These are phyloP conservation scores for Xenentodon cancila DNA, from an alignment of 2,797 vertebrate species.

Conservation along the genomic window DNA sequence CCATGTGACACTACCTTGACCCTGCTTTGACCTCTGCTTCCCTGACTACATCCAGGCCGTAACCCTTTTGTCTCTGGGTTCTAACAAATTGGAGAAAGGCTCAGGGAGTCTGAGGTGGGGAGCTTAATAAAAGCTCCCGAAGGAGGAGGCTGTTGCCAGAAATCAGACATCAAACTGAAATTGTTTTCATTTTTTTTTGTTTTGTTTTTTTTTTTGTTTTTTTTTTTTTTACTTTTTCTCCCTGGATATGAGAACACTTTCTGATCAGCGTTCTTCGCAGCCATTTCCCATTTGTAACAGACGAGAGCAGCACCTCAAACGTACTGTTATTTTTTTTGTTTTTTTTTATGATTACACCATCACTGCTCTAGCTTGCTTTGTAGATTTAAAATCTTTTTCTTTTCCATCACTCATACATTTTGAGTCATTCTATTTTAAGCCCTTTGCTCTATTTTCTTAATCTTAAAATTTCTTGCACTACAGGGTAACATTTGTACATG, in stretches of 20 bases:
- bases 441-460: constrained; percentile 7
- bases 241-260: neutral
- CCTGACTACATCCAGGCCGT: constrained; percentile 78
- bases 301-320: neutral
- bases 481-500: constrained; percentile 31
- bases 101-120: constrained; percentile 18
- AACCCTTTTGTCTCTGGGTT: constrained; percentile 62
- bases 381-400: constrained; percentile 13
- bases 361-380: neutral
- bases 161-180: constrained; percentile 41
- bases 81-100: constrained; percentile 41
- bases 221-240: constrained; percentile 2
- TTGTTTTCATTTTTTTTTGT: constrained; percentile 19
- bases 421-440: constrained; percentile 23
- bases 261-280: constrained; percentile 14
- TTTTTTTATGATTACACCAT: constrained; percentile 15
- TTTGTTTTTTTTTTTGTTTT: constrained; percentile 16
- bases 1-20: constrained; percentile 64
- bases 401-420: constrained; percentile 27
- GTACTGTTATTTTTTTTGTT: neutral
- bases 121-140: constrained; percentile 45
- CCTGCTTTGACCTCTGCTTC: constrained; percentile 66
- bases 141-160: constrained; percentile 39
- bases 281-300: neutral
- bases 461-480: constrained; percentile 10